Evolutionary conservation across 2,888 invertebrate genomes (phyloP), one percentile per base, ranked within the genome.

Genomic region (Ophion ventricosus): DNA sequence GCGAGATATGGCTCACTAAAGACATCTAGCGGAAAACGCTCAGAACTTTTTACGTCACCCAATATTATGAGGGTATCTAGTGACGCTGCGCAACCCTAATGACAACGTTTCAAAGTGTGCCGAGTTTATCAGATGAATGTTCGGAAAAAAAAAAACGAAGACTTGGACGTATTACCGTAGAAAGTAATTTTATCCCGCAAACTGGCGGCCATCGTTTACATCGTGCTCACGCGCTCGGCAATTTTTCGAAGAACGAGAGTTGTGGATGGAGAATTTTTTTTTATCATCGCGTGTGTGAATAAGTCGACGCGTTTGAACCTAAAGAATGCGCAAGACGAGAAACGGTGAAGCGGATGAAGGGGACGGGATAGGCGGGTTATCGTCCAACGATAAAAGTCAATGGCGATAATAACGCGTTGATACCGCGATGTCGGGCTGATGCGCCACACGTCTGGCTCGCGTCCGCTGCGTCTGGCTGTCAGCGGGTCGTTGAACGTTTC

Each of bases 371-470:
- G 49, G 49, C 49, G 49, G 57, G 79, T 90, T 91, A 91, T 91
- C 91, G 90, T 89, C 88, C 87, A 87, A 89, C 88, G 90, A 91
- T 91, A 91, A 91, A 91, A 91, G 90, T 89, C 89, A 88, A 89
- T 91, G 90, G 88, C 88, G 90, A 91, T 91, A 91, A 91, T 91
- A 91, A 90, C 87, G 88, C 88, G 89, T 89, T 84, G 85, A 86
- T 86, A 86, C 82, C 82, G 80, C 83, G 81, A 83, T 80, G 82
- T 49, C 93, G 92, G 88, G 93, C 93, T 92, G 94, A 92, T 92
- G 93, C 93, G 89, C 94, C 91, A 89, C 94, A 93, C 93, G 93
- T 93, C 92, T 94, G 94, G 94, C 93, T 94, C 94, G 94, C 94
- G 93, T 90, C 90, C 90, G 91, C 89, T 80, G 59, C 86, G 88